A percentile compares a stretch with the other conserved stretches of the same genome.
Evolutionary conservation across 2,797 vertebrate genomes (phyloP).

Genomic region (Tinamus major): DNA sequence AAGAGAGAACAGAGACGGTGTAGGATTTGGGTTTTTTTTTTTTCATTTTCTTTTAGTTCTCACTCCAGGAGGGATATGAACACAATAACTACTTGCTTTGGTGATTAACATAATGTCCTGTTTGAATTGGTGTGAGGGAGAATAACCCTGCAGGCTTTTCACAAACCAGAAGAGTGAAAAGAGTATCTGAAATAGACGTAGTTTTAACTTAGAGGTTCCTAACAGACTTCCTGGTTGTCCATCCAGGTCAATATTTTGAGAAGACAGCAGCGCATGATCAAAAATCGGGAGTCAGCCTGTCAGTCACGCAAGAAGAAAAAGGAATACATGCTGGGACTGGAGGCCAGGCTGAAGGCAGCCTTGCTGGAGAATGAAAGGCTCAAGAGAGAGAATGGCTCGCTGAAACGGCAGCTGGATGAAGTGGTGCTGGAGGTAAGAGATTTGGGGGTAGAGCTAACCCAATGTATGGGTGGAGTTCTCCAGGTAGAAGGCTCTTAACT

Average conservation of each 20-base stretch:
- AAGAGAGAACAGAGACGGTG: neutral
- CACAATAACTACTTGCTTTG: fast-evolving
- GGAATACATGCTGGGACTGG: conserved; percentile 91
- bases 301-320: conserved; percentile 96
- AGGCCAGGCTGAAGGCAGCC: conserved; percentile 88
- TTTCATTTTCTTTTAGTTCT: neutral
- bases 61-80: neutral
- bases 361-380: conserved; percentile 91
- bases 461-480: neutral
- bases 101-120: neutral
- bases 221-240: neutral
- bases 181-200: neutral
- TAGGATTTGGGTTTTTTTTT: neutral
- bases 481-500: neutral
- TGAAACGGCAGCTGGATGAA: conserved; percentile 92
- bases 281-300: conserved; percentile 96
- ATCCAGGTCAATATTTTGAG: conserved; percentile 86
- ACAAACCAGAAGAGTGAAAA: neutral
- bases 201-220: neutral
- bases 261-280: conserved; percentile 96
- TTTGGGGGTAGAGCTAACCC: neutral
- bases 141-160: neutral
- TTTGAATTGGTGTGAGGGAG: neutral
- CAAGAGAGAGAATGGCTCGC: conserved; percentile 90
- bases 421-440: conserved; percentile 87